A percentile compares a stretch with the other conserved stretches of the same genome.
These are phyloP conservation scores for Malacoctenus gilli DNA, from an alignment of 2,797 vertebrate species.

Conservation along the genomic window DNA sequence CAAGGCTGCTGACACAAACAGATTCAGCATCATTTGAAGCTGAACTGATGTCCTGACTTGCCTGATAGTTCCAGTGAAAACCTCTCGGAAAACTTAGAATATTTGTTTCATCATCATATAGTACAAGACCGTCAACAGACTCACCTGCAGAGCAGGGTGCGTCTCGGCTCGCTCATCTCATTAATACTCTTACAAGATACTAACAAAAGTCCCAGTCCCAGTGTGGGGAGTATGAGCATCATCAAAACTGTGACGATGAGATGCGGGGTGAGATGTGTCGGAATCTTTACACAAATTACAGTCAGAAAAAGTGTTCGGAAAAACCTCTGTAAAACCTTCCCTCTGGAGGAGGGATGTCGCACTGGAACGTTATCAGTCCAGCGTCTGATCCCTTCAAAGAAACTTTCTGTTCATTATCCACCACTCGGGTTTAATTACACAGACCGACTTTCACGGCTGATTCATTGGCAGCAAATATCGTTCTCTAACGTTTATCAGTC, in stretches of 20 bases:
- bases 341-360: slow-evolving; percentile 17
- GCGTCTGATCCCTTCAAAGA: slow-evolving; percentile 7
- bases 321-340: slow-evolving; percentile 24
- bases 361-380: slow-evolving; percentile 2
- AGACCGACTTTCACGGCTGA: slow-evolving; percentile 1
- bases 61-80: no score
- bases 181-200: slow-evolving; percentile 1
- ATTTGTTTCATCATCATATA: no score
- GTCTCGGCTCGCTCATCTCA: neutral
- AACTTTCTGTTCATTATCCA: slow-evolving; percentile 21
- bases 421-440: slow-evolving; percentile 11
- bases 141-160: neutral
- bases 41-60: no score
- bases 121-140: neutral
- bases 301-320: slow-evolving; percentile 1
- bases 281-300: slow-evolving; percentile 19
- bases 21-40: no score
- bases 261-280: no score
- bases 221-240: slow-evolving; percentile 30
- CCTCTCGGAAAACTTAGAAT: no score
- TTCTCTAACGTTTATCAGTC: slow-evolving; percentile 1
- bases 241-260: slow-evolving; percentile 15
- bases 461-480: neutral
- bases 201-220: neutral
- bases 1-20: no score